A percentile compares a stretch with the other conserved stretches of the same genome.
These are phyloP conservation scores for Caenorhabditis remanei DNA, from an alignment of 1,140 invertebrate species.

Conservation along the genomic window DNA sequence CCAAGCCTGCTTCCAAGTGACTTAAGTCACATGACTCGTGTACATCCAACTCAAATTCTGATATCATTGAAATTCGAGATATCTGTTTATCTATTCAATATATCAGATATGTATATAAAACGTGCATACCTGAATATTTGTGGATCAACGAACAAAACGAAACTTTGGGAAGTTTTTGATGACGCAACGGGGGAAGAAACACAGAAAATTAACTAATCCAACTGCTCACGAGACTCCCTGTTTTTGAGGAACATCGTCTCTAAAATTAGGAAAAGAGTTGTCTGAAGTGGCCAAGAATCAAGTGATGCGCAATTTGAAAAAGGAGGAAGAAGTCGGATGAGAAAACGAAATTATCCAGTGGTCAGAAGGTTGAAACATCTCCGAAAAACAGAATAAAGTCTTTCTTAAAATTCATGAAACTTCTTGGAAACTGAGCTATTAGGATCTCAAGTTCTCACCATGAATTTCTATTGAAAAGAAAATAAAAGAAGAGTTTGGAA, in stretches of 20 bases:
- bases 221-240: neutral
- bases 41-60: neutral
- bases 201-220: neutral
- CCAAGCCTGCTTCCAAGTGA: neutral
- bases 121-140: conserved; percentile 15
- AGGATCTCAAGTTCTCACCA: neutral
- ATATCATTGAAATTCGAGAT: neutral
- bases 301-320: neutral
- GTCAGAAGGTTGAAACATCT: neutral
- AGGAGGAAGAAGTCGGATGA: neutral
- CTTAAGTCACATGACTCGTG: neutral
- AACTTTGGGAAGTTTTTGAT: conserved; percentile 9
- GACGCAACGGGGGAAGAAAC: neutral
- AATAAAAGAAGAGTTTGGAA: neutral
- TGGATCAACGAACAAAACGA: neutral
- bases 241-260: conserved; percentile 24
- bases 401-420: neutral
- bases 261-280: neutral
- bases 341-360: neutral
- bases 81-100: neutral
- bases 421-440: neutral
- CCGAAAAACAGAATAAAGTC: neutral
- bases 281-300: conserved; percentile 6
- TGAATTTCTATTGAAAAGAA: neutral
- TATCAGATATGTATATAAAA: neutral